Base-by-base conservation (phyloP, 2,888 invertebrate genomes). In the Cantharis rufa region DNA sequence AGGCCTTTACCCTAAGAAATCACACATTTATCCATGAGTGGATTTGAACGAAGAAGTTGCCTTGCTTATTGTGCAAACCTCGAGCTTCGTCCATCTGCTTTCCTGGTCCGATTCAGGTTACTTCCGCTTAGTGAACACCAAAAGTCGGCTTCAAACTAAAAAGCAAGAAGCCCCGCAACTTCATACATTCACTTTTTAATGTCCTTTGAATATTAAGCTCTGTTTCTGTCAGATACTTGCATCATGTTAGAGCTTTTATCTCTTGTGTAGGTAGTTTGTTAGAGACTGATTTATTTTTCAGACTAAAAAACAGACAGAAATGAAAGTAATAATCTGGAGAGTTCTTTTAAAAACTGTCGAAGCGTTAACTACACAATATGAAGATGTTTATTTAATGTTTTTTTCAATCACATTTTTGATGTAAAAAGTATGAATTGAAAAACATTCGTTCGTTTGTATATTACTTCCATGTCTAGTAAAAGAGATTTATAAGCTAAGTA, bases 51-150 rank as follows among this genome's bases (percentile, higher is more conserved):
- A 77, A 76, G 79, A 76, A 80, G 76, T 48, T 48, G 79, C 77
- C 69, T 71, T 78, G 79, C 72, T 48, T 48, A 81, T 81, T 81
- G 81, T 81, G 79, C 75, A 73, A 78, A 77, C 75, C 77, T 77
- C 72, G 78, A 80, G 77, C 79, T 76, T 74, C 82, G 83, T 83
- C 83, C 83, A 83, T 83, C 83, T 83, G 83, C 82, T 82, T 82
- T 82, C 80, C 81, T 78, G 88, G 90, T 89, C 84, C 88, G 88
- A 74, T 89, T 89, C 82, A 89, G 86, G 62, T 90, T 88, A 78
- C 86, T 82, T 90, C 86, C 80, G 89, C 89, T 82, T 88, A 88
- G 1, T 89, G 90, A 85, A 80, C 81, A 77, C 81, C 78, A 82
- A 83, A 82, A 82, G 80, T 81, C 80, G 77, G 79, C 77, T 74